These are phyloP conservation scores for Panorpa germanica DNA, from an alignment of 2,888 invertebrate species.

Conservation along the genomic window DNA sequence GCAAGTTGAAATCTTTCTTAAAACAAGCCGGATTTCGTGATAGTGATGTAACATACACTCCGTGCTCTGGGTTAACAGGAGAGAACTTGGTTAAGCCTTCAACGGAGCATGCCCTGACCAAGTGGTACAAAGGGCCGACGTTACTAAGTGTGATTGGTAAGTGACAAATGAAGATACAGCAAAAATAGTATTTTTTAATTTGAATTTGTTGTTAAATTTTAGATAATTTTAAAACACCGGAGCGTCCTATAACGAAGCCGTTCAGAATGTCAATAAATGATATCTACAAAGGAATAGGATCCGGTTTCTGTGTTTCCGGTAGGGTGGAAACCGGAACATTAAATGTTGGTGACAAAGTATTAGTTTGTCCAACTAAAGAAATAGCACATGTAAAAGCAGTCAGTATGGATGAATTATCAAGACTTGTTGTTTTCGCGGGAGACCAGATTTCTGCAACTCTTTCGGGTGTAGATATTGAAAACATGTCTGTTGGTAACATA, in stretches of 20 bases:
- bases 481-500: slow-evolving; percentile 71
- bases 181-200: neutral
- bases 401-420: slow-evolving; percentile 49
- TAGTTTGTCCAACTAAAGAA: slow-evolving; percentile 74
- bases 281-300: slow-evolving; percentile 80
- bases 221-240: slow-evolving; percentile 73
- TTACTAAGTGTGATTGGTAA: slow-evolving; percentile 69
- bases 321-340: slow-evolving; percentile 82
- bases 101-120: slow-evolving; percentile 37
- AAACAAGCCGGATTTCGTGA: slow-evolving; percentile 88
- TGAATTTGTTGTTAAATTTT: slow-evolving; percentile 13
- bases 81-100: slow-evolving; percentile 67
- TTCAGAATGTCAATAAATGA: slow-evolving; percentile 87
- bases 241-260: slow-evolving; percentile 72
- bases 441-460: slow-evolving; percentile 77
- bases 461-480: slow-evolving; percentile 66
- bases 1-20: slow-evolving; percentile 62
- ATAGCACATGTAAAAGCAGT: slow-evolving; percentile 61
- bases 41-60: slow-evolving; percentile 70
- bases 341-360: slow-evolving; percentile 67
- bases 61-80: slow-evolving; percentile 92
- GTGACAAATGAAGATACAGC: slow-evolving; percentile 10
- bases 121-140: slow-evolving; percentile 72
- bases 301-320: slow-evolving; percentile 82
- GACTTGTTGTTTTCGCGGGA: slow-evolving; percentile 74